These are phyloP conservation scores for Holacanthella duospinosa DNA, from an alignment of 2,888 invertebrate genomes.

Conservation along the genomic window DNA sequence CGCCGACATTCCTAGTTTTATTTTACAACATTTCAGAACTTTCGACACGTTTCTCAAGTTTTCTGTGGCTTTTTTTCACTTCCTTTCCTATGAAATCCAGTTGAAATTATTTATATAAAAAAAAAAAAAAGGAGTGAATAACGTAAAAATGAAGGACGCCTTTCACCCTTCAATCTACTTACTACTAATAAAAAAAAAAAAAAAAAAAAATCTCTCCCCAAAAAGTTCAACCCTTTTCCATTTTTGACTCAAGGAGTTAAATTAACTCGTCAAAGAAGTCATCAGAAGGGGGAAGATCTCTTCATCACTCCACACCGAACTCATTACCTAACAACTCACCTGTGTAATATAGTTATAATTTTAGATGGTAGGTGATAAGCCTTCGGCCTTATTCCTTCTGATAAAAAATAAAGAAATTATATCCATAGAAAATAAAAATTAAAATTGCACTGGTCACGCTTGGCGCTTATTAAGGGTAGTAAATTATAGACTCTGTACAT, in stretches of 20 bases:
- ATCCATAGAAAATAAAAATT: too few relatives aligned
- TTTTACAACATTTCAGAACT: background rate
- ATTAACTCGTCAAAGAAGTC: background rate
- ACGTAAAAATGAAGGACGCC: too few relatives aligned
- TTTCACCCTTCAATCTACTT: too few relatives aligned
- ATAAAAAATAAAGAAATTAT: background rate
- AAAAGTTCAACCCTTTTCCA: background rate
- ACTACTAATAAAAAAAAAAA: too few relatives aligned
- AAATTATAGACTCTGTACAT: background rate
- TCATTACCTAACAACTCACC: constrained; percentile 1
- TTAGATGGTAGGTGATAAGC: background rate
- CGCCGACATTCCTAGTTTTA: background rate
- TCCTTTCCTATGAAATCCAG: background rate
- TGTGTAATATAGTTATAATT: background rate
- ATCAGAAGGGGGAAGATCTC: background rate
- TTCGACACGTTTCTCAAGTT: background rate
- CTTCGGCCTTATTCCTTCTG: background rate
- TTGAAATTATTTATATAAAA: background rate
- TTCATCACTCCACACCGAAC: background rate
- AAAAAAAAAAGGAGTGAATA: background rate
- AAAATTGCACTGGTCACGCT: background rate
- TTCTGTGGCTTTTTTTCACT: background rate
- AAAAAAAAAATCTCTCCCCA: too few relatives aligned
- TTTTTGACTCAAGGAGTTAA: background rate
- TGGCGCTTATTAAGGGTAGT: background rate